Evolutionary conservation across 2,797 vertebrate genomes (phyloP).

Genomic region (Spondyliosoma cantharus): DNA sequence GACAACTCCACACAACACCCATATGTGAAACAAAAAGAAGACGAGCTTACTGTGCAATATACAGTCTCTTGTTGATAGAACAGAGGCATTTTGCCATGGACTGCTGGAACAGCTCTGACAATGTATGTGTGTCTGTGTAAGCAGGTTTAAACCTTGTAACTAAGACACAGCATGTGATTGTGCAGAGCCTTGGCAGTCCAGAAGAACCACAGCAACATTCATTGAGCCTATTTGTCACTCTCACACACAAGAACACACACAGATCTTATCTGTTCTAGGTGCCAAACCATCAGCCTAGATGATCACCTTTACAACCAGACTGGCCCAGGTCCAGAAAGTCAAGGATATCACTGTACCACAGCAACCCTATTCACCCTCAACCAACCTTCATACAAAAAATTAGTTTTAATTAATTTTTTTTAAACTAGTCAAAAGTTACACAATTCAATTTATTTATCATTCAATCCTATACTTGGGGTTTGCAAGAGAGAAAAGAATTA

Average conservation of each 20-base stretch:
- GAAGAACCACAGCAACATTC: background rate
- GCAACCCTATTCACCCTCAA: too few relatives aligned
- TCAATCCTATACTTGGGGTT: too few relatives aligned
- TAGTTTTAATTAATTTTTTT: too few relatives aligned
- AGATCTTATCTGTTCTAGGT: background rate
- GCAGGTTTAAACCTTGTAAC: conserved; percentile 4
- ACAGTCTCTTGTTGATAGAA: background rate
- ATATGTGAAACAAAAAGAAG: background rate
- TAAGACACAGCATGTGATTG: background rate
- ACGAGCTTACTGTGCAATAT: conserved; percentile 12
- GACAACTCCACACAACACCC: background rate
- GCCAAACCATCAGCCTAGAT: conserved; percentile 18
- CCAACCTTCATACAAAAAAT: too few relatives aligned
- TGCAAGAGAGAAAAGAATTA: too few relatives aligned
- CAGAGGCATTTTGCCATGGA: background rate
- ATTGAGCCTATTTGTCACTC: background rate
- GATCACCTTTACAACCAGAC: conserved; percentile 32
- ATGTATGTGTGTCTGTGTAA: conserved; percentile 7
- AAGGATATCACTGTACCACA: background rate
- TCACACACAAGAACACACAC: conserved; percentile 17
- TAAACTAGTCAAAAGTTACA: too few relatives aligned
- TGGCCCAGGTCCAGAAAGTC: conserved; percentile 7
- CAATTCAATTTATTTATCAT: background rate
- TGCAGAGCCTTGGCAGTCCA: background rate
- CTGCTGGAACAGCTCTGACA: background rate